Base-by-base conservation (phyloP, 1,140 invertebrate genomes). In the Zaprionus camerounensis region DNA sequence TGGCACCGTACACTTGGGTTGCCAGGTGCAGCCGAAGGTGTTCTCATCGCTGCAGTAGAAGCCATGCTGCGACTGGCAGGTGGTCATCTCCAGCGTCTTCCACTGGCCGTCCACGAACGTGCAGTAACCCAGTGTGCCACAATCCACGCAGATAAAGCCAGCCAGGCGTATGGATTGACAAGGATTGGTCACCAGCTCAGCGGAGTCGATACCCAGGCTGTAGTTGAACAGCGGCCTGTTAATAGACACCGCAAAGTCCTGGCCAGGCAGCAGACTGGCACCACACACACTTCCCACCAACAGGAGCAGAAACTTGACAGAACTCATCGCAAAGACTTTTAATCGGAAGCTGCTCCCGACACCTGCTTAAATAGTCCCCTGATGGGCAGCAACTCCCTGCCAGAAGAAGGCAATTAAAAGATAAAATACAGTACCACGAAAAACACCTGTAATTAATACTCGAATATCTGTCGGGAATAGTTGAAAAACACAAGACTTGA, bases 1-100 rank as follows among this genome's bases (percentile, higher is more conserved):
- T 1, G 81, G 75, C 13, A 91, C 79, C 7, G 11, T 56, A 17
- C 90, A 91, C 31, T 73, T 22, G 2, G 80, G 44, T 38, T 85
- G 76, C 64, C 76, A 90, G 12, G 82, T 82, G 69, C 91, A 92
- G 3, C 86, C 85, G 5, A 64, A 80, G 24, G 74, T 76, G 5
- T 59, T 77, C 64, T 91, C 80, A 55, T 92, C 91, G 66, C 68
- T 91, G 76, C 91, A 92, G 62, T 58, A 91, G 76, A 92, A 80
- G 9, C 74, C 83, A 41, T 73, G 74, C 1, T 77, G 77, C 13
- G 79, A 34, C 22, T 84, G 53, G 58, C 91, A 92, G 0, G 7
- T 56, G 3, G 80, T 75, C 59, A 91, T 79, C 13, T 64, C 9
- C 1, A 88, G 56, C 6, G 91, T 88, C 0, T 74, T 56, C 91